These are phyloP conservation scores for Trichechus manatus DNA, from an alignment of 2,113 vertebrate species.

Conservation along the genomic window DNA sequence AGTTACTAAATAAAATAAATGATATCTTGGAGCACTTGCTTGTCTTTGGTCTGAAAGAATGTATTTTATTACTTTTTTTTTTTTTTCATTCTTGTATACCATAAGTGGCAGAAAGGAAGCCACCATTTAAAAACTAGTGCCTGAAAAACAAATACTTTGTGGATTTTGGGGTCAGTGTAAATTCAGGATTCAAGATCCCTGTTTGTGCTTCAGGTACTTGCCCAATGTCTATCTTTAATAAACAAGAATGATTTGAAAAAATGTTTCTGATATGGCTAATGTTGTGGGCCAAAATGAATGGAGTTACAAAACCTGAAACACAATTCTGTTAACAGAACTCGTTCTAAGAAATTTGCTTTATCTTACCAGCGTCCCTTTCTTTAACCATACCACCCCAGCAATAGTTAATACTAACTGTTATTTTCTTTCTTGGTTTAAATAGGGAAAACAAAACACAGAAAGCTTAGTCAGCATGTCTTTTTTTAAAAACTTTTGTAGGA, in stretches of 20 bases:
- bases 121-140: not conserved
- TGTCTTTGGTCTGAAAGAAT: constrained; percentile 28
- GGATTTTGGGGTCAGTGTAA: not conserved
- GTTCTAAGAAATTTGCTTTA: not conserved
- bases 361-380: not conserved
- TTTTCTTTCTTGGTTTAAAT: not conserved
- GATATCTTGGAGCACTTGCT: not conserved
- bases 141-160: not conserved
- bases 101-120: not conserved
- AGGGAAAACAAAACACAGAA: not conserved
- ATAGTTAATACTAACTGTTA: not conserved
- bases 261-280: not conserved
- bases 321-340: not conserved
- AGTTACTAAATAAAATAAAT: constrained; percentile 62
- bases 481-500: not conserved
- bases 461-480: not conserved
- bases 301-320: not conserved
- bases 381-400: not conserved
- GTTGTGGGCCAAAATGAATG: not conserved
- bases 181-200: not conserved
- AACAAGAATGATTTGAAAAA: not conserved
- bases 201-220: not conserved
- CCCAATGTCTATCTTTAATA: not conserved
- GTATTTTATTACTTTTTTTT: not conserved
- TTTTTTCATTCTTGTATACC: not conserved